Percentiles rank a stretch among this genome's conserved stretches.
Conservation (phyloP, 2,113 vertebrate species). For the Heloderma charlesbogerti region DNA sequence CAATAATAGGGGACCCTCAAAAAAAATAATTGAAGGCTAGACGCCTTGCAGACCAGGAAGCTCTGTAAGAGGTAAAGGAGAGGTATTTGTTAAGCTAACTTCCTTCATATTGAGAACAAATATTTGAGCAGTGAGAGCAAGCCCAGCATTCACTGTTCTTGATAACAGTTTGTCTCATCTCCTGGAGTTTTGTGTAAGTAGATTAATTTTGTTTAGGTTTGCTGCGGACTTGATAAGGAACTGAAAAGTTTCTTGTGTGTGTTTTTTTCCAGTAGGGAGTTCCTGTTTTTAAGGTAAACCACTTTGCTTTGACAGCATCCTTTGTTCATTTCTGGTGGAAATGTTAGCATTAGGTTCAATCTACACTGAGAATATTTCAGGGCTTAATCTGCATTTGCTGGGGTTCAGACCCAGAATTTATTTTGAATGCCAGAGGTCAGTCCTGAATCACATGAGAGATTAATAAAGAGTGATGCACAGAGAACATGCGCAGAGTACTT, state of each 20-base stretch:
- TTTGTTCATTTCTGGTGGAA: not conserved
- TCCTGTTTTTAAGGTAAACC: not conserved
- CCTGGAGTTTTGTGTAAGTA: not conserved
- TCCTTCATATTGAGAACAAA: not conserved
- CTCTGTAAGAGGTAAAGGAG: not conserved
- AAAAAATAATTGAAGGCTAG: not conserved
- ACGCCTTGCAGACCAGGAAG: not conserved
- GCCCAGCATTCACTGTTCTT: too few relatives aligned
- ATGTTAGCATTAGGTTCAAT: not conserved
- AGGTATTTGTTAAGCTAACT: constrained; percentile 2
- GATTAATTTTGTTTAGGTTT: not conserved
- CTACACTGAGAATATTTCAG: not conserved
- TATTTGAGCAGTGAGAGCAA: not conserved
- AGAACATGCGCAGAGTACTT: not conserved
- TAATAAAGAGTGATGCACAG: not conserved
- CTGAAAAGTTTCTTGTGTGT: not conserved
- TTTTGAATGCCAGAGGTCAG: not conserved
- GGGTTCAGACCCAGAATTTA: not conserved
- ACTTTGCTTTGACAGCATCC: not conserved
- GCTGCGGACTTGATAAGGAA: not conserved
- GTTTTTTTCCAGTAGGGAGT: not conserved
- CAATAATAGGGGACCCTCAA: too few relatives aligned
- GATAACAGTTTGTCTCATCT: not conserved
- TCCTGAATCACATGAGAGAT: not conserved
- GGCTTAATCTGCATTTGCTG: not conserved